These are phyloP conservation scores for Agrilus cyanescens DNA, from an alignment of 2,888 invertebrate species.

Conservation along the genomic window DNA sequence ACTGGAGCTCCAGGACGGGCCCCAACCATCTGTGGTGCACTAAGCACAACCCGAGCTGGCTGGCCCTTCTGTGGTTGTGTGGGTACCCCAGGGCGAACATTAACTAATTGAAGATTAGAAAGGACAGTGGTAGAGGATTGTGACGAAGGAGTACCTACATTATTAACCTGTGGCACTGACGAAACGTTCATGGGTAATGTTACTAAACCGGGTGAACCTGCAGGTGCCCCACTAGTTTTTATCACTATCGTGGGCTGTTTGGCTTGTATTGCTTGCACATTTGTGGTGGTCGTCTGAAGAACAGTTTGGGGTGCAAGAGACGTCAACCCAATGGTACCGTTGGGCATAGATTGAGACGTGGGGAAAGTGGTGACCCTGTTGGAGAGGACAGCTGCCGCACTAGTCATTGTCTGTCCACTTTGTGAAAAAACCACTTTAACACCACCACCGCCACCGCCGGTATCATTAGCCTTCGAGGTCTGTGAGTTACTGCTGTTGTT, in stretches of 20 bases:
- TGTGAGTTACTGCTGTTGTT: conserved; percentile 6
- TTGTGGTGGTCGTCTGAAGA: conserved; percentile 38
- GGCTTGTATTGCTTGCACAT: conserved; percentile 29
- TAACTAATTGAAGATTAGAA: conserved; percentile 71
- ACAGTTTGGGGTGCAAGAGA: conserved; percentile 30
- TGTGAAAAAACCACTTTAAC: conserved; percentile 46
- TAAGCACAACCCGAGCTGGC: conserved; percentile 72
- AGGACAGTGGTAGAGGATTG: conserved; percentile 33
- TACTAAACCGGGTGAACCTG: conserved; percentile 43
- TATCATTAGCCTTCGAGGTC: conserved; percentile 38
- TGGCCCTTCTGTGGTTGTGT: conserved; percentile 63
- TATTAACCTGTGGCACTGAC: conserved; percentile 39
- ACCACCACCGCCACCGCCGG: conserved; percentile 14
- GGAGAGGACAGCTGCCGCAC: conserved; percentile 37
- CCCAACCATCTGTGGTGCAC: conserved; percentile 70
- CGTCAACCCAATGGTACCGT: conserved; percentile 56
- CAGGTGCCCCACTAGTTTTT: conserved; percentile 31
- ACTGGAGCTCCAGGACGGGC: conserved; percentile 72
- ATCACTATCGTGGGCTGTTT: conserved; percentile 35
- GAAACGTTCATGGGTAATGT: conserved; percentile 52
- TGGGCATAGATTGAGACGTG: conserved; percentile 49
- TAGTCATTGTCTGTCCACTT: conserved; percentile 37
- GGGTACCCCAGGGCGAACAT: conserved; percentile 67
- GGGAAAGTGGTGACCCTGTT: conserved; percentile 49
- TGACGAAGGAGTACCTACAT: conserved; percentile 35